These are phyloP conservation scores for Anguilla obscura DNA, from an alignment of 2,797 vertebrate species.

Conservation along the genomic window DNA sequence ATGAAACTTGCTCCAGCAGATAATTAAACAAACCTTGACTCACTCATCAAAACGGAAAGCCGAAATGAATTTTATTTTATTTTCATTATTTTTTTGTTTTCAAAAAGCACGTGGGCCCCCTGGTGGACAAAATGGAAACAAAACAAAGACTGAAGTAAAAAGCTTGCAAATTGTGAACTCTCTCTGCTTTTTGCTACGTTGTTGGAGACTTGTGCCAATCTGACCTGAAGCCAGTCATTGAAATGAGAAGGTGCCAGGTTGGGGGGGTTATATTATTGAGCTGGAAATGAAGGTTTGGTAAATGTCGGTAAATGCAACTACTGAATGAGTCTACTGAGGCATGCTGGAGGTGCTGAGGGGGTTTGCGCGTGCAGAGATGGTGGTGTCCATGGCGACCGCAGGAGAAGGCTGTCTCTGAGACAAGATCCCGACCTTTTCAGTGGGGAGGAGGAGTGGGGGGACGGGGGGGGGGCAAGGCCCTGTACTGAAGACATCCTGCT, in stretches of 20 bases:
- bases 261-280: background rate
- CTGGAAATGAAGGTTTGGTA: background rate
- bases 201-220: background rate
- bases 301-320: background rate
- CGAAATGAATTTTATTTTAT: background rate
- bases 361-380: background rate
- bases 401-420: background rate
- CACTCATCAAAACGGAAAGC: background rate
- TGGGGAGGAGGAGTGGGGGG: background rate
- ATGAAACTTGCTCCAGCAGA: background rate
- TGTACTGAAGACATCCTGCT: background rate
- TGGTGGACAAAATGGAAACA: constrained; percentile 41
- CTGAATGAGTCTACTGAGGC: background rate
- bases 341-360: background rate
- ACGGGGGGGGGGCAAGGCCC: background rate
- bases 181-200: background rate
- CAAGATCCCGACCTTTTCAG: background rate
- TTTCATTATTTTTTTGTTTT: background rate
- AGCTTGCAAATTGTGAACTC: background rate
- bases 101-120: constrained; percentile 47
- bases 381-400: background rate
- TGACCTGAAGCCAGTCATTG: background rate
- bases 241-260: background rate
- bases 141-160: background rate
- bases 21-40: background rate